Base-by-base conservation (phyloP, 1,140 invertebrate genomes). In the Ceratina calcarata region DNA sequence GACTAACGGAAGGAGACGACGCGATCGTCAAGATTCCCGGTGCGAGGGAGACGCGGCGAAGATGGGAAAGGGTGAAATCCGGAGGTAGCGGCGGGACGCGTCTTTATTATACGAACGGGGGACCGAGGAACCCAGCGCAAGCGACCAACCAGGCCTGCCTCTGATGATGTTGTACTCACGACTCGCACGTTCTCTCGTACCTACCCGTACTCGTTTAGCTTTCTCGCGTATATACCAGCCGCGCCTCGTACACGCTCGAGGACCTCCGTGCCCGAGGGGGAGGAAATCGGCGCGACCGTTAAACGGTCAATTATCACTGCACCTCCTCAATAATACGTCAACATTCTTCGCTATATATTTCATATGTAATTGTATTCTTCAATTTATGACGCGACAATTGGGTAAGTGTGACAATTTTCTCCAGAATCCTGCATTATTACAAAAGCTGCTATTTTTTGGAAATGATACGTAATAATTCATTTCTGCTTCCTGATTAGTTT, bases 51-150 rank as follows among this genome's bases (percentile, higher is more conserved):
- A 32, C 57, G 37, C 18, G 61, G 57, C 66, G 20, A 58, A 53
- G 67, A 1, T 67, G 58, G 72, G 57, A 55, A 77, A 72, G 82
- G 61, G 60, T 64, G 78, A 85, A n/a, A 81, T 70, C 76, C 51
- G 75, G 61, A 82, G 79, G 86, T 87, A 83, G 86, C 86, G 84
- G 81, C 84, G 84, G 88, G 89, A 91, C 91, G 91, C 89, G 91
- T 92, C 91, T 92, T 92, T 92, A 92, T 92, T 92, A 92, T 91
- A 91, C 91, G 90, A 88, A 88, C 87, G 89, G 37, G 37, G 37
- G 82, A 83, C 83, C 80, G 80, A 87, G 87, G 84, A 89, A 90
- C 88, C 87, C 86, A 89, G 86, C 85, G 88, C 37, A 45, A 45
- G 37, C 37, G 37, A 45, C 37, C 15, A n/a, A 87, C 86, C 89